Evolutionary conservation across 2,888 invertebrate genomes (phyloP), one percentile per base, ranked within the genome.

Genomic region (Volucella bombylans): DNA sequence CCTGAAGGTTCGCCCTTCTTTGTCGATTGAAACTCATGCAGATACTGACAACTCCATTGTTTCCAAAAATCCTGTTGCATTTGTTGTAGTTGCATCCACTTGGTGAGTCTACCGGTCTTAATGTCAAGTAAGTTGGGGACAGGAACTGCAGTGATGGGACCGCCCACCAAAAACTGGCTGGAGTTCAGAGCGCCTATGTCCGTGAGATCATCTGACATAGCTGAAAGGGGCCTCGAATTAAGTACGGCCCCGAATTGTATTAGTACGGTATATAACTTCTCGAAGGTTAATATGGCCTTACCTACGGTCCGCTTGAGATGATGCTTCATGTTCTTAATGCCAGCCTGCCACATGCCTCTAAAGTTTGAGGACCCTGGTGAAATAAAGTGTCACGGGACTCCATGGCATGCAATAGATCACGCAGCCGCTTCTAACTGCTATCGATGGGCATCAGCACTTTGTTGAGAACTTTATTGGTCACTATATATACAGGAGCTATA

Each of bases 351-450:
- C 8, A 59, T 59, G 6, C 69, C 79, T 52, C 79, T 65, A 47
- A 83, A 69, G 43, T 69, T 68, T n/a, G 69, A 68, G 9, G 65
- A 64, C 0, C 79, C 73, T 1, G 67, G 59, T 1, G 61, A 67
- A 9, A 65, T 57, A 11, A 74, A 67, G n/a, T 65, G 55, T 65
- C 55, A 74, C 0, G 39, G 55, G 6, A 74, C 23, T 31, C 47
- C 47, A 6, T 68, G 67, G 14, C 10, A 15, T 4, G 41, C 47
- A 2, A 41, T 59, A 1, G 38, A 18, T 31, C 14, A 50, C n/a
- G 68, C 52, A 31, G 14, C 68, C 38, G 10, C 59, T 11, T 62
- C 43, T 10, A 78, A 8, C n/a, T 69, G 77, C 0, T 50, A 15
- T 4, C 12, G 45, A 14, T 14, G 15, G 0, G 52, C 23, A 1